Percentiles rank a stretch among this genome's conserved stretches.
These are phyloP conservation scores for Sceloporus tristichus DNA, from an alignment of 2,113 vertebrate genomes.

Conservation along the genomic window DNA sequence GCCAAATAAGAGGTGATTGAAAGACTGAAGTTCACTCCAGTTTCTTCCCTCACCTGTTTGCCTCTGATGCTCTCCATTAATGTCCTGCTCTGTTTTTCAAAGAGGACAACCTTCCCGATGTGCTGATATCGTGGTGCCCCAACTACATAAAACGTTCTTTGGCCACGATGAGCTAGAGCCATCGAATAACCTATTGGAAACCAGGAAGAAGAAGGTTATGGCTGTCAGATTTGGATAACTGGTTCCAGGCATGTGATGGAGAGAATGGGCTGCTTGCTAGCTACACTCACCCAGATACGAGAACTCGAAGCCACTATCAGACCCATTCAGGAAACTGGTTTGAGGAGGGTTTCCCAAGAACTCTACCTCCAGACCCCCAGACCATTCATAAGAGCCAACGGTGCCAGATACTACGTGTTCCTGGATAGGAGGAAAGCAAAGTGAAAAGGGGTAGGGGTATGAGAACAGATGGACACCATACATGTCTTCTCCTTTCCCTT, in stretches of 20 bases:
- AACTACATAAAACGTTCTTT: constrained; percentile 6
- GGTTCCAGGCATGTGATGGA: not conserved
- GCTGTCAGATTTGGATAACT: not conserved
- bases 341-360: not conserved
- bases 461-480: not conserved
- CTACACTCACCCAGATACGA: constrained; percentile 38
- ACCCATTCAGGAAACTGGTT: constrained; percentile 7
- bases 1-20: too few relatives aligned
- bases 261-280: too few relatives aligned
- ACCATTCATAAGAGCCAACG: constrained; percentile 29
- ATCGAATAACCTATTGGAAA: constrained; percentile 9
- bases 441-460: too few relatives aligned
- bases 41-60: not conserved
- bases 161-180: not conserved
- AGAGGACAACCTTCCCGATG: constrained; percentile 18
- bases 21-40: not conserved
- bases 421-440: not conserved
- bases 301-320: not conserved
- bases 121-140: constrained; percentile 47
- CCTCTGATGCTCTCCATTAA: not conserved
- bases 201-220: not conserved
- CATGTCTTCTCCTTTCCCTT: not conserved
- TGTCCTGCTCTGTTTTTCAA: not conserved
- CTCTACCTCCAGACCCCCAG: constrained; percentile 26
- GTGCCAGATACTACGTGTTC: constrained; percentile 12